These are phyloP conservation scores for Cabera pusaria DNA, from an alignment of 2,888 invertebrate species.

Conservation along the genomic window DNA sequence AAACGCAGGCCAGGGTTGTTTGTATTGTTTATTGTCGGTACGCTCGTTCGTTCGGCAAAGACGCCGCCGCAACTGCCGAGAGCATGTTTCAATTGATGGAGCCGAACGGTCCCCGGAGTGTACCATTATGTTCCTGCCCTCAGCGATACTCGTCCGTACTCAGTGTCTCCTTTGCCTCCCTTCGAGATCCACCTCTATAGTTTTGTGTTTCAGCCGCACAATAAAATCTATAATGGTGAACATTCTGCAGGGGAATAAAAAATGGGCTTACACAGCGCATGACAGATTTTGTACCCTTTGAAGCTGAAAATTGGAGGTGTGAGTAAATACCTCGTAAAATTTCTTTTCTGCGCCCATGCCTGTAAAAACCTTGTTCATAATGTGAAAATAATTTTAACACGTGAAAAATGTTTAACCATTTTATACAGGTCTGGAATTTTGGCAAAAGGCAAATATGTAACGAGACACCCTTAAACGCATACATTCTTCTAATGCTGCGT, in stretches of 20 bases:
- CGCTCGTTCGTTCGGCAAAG: constrained; percentile 74
- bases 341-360: constrained; percentile 21
- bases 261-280: constrained; percentile 29
- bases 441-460: constrained; percentile 19
- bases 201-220: constrained; percentile 34
- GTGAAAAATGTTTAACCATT: constrained; percentile 18
- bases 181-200: constrained; percentile 32
- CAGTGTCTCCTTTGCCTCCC: constrained; percentile 49
- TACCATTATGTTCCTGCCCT: constrained; percentile 58
- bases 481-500: background rate
- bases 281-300: constrained; percentile 31
- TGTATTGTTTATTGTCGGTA: constrained; percentile 82
- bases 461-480: constrained; percentile 6
- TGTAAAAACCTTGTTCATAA: constrained; percentile 23
- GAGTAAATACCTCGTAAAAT: constrained; percentile 29
- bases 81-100: constrained; percentile 75
- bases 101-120: constrained; percentile 50
- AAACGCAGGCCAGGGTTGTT: constrained; percentile 81
- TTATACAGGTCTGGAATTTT: constrained; percentile 15
- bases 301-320: constrained; percentile 32
- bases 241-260: constrained; percentile 26
- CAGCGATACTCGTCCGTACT: constrained; percentile 58
- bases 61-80: constrained; percentile 60
- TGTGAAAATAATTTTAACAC: constrained; percentile 23
- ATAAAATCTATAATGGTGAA: constrained; percentile 32